A percentile compares a stretch with the other conserved stretches of the same genome.
phyloP scores from a whole-genome alignment of 2,113 vertebrate genomes.

The Pseudorasbora parva region DNA sequence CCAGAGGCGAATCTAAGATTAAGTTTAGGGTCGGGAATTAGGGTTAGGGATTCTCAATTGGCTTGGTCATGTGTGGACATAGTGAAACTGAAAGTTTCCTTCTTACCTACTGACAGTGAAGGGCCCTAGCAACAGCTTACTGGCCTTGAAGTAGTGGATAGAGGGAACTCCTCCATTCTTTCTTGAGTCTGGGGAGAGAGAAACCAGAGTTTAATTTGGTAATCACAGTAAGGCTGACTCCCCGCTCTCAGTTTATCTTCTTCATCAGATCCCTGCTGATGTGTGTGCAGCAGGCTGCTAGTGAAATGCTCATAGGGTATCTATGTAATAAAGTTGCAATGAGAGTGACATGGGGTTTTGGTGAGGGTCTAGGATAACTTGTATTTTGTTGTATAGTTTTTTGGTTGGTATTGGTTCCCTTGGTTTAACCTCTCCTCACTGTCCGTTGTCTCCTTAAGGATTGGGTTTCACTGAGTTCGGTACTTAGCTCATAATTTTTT shows the following conservation, averaged over 20 bases:
- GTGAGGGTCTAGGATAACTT: neutral
- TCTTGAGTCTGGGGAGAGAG: neutral
- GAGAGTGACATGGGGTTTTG: neutral
- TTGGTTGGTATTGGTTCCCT: neutral
- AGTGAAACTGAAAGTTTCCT: constrained; percentile 27
- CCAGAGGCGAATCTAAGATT: constrained; percentile 31
- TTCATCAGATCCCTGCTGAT: neutral
- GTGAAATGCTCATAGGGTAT: constrained; percentile 4
- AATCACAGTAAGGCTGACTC: neutral
- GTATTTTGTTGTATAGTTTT: neutral
- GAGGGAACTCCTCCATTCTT: neutral
- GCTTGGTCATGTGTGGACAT: neutral
- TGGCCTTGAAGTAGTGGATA: neutral
- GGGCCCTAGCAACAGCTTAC: constrained; percentile 10
- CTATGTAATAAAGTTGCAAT: neutral
- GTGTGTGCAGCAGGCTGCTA: neutral
- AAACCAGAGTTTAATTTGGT: neutral
- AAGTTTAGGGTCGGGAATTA: constrained; percentile 17
- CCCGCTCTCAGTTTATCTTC: neutral
- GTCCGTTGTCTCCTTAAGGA: neutral
- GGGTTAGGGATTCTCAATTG: constrained; percentile 22
- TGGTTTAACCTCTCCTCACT: neutral
- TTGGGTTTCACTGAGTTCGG: neutral
- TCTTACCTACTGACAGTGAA: constrained; percentile 19
- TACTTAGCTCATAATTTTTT: neutral